Evolutionary conservation across 2,797 vertebrate species (phyloP).

Genomic region (Sorex maritimensis): DNA sequence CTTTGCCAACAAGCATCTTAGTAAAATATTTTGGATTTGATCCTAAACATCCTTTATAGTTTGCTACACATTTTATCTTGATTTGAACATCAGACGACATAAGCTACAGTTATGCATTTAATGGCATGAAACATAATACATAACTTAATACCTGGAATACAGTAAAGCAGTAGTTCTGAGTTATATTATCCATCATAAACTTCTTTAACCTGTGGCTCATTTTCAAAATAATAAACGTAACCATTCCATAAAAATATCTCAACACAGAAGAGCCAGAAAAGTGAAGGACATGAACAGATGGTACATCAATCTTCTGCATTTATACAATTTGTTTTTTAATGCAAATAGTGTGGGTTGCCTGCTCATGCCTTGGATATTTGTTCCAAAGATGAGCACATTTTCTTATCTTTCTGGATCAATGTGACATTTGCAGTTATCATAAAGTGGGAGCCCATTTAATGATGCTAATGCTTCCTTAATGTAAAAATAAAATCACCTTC

Average conservation of each 20-base stretch:
- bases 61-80: conserved; percentile 74
- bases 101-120: conserved; percentile 74
- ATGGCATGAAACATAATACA: conserved; percentile 78
- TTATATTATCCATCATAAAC: conserved; percentile 92
- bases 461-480: conserved; percentile 94
- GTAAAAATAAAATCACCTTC: conserved; percentile 93
- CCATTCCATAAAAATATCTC: conserved; percentile 95
- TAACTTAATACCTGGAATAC: conserved; percentile 87
- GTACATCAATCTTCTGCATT: conserved; percentile 94
- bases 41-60: conserved; percentile 74
- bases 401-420: conserved; percentile 95
- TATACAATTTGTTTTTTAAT: conserved; percentile 95
- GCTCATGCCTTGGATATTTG: conserved; percentile 93
- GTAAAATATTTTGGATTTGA: conserved; percentile 74
- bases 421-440: conserved; percentile 95
- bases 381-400: conserved; percentile 94
- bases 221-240: conserved; percentile 94
- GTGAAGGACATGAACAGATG: conserved; percentile 94
- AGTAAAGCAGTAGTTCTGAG: conserved; percentile 89
- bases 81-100: conserved; percentile 68
- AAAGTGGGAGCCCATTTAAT: conserved; percentile 93
- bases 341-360: conserved; percentile 94
- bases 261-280: conserved; percentile 93
- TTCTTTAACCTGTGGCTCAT: conserved; percentile 93
- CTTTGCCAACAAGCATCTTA: conserved; percentile 64